Percentiles rank a stretch among this genome's conserved stretches.
These are phyloP conservation scores for Dasyornis broadbenti DNA, from an alignment of 2,113 vertebrate genomes.

Conservation along the genomic window DNA sequence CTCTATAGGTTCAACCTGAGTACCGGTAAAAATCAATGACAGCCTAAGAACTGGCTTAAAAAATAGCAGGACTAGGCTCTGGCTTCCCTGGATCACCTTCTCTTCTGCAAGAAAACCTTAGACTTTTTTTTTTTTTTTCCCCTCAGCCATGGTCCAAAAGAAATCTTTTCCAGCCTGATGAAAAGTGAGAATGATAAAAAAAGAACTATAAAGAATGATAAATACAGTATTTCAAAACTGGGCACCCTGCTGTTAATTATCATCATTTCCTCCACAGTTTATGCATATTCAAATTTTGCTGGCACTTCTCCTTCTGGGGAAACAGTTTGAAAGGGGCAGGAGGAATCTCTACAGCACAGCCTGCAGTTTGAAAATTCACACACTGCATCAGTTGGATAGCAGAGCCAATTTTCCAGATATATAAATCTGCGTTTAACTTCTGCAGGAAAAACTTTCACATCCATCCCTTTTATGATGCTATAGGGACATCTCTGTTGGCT, in stretches of 20 bases:
- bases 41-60: neutral
- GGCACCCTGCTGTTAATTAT: conserved; percentile 30
- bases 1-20: neutral
- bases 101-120: neutral
- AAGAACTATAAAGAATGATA: neutral
- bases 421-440: conserved; percentile 9
- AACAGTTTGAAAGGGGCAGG: neutral
- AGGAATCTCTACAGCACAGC: neutral
- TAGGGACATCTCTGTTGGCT: neutral
- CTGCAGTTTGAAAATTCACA: neutral
- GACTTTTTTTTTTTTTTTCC: neutral
- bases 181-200: neutral
- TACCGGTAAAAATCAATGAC: neutral
- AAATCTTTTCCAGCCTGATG: neutral
- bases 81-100: neutral
- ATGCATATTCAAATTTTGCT: neutral
- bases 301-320: neutral
- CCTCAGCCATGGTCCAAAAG: neutral
- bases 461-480: neutral
- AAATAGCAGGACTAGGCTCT: neutral
- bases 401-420: neutral
- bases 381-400: neutral
- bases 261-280: neutral
- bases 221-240: neutral
- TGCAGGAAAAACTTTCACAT: neutral